phyloP scores from a whole-genome alignment of 2,797 vertebrate genomes.

The Diceros bicornis region DNA sequence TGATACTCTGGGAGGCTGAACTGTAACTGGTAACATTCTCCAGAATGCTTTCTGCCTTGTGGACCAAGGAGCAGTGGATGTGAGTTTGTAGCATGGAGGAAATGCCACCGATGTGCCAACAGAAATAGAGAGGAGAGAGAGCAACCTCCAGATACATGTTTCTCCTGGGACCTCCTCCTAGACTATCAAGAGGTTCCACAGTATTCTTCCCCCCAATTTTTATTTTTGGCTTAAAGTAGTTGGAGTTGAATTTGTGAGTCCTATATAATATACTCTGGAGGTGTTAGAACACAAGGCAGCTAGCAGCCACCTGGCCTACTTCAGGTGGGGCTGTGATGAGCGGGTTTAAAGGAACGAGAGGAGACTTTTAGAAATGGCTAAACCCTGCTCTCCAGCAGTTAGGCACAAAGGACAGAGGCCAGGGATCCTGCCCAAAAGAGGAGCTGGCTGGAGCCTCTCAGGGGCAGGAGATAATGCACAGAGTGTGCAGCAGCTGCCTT shows the following conservation, averaged over 20 bases:
- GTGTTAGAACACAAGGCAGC: not conserved
- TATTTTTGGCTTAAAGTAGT: not conserved
- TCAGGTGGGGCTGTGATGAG: not conserved
- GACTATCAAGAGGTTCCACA: not conserved
- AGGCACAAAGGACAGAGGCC: not conserved
- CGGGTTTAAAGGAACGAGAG: not conserved
- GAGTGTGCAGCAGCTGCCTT: not conserved
- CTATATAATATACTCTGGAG: not conserved
- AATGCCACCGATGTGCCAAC: not conserved
- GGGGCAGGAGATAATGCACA: no score
- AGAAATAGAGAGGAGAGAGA: not conserved
- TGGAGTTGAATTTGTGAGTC: not conserved
- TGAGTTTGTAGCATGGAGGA: not conserved
- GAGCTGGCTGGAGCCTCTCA: not conserved
- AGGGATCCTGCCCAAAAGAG: not conserved
- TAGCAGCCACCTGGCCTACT: not conserved
- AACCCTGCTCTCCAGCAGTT: not conserved
- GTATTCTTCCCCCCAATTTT: not conserved
- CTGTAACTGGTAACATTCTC: not conserved
- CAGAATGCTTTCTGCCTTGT: not conserved
- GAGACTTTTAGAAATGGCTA: not conserved
- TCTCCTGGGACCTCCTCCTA: not conserved
- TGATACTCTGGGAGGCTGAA: not conserved
- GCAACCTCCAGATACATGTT: rapidly evolving
- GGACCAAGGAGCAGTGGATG: not conserved